Evolutionary conservation across 2,113 vertebrate genomes (phyloP), one percentile per base, ranked within the genome.

Genomic region (Colaptes auratus): DNA sequence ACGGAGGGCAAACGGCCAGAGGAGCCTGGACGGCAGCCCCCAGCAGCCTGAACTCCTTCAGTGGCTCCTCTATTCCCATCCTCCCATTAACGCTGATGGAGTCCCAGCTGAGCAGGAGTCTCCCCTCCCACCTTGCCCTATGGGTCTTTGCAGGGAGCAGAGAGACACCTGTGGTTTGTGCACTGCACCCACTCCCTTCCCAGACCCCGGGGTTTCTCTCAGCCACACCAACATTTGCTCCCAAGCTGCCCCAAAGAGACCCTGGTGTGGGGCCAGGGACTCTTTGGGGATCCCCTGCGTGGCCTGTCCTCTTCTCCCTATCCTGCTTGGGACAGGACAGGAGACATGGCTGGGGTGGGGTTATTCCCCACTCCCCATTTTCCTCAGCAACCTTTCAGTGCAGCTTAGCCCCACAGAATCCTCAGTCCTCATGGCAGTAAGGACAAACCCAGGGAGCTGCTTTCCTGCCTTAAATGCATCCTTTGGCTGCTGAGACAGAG

Each of bases 1-100:
- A 0, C 0, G 0, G 6, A 73, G 60, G 46, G 3, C 6, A 27
- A 15, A 55, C 3, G 35, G 35, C 61, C 10, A 1, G 35, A 9
- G 39, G 8, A 71, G 42, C 53, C 25, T 0, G 1, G 31, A 33
- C 0, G 2, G 79, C 82, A 39, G 66, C 20, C 59, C 58, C 63
- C 0, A 7, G 31, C 48, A 30, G 27, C 7, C 42, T 46, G 56
- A 84, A 10, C 2, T 23, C 73, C 52, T 77, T 18, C 42, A 11
- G 61, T 5, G 4, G 31, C 30, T 61, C 33, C 75, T 56, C 42
- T 30, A 14, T 7, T 82, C 10, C 42, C 31, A 33, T 23, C 25
- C 33, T 77, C 10, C 67, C 1, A 0, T 16, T 35, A 48, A 67
- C 1, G 17, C 77, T 53, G 87, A 21, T 28, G 59, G 50, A 39